phyloP scores from a whole-genome alignment of 2,113 vertebrate species.

The Eonycteris spelaea region DNA sequence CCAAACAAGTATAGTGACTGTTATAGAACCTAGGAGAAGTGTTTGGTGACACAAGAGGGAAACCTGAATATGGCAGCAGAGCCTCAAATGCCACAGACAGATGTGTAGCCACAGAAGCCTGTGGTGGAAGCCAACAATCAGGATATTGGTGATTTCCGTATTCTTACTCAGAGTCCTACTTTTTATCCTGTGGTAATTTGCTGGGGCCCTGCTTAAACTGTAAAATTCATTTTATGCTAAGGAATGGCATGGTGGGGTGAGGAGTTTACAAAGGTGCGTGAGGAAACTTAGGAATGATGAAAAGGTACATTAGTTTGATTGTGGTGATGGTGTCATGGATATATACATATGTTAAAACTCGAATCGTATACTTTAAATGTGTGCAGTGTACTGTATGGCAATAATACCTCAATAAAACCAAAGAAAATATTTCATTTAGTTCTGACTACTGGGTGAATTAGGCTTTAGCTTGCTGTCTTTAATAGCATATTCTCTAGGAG shows the following conservation, averaged over 20 bases:
- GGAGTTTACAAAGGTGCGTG: not conserved
- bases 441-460: not conserved
- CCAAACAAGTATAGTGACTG: not conserved
- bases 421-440: not conserved
- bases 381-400: not conserved
- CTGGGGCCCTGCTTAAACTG: not conserved
- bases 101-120: not conserved
- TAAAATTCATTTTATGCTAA: not conserved
- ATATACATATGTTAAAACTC: not conserved
- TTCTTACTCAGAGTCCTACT: not conserved
- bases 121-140: not conserved
- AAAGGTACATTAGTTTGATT: not conserved
- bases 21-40: not conserved
- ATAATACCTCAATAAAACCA: not conserved
- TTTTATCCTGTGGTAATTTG: not conserved
- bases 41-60: not conserved
- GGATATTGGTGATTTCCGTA: not conserved
- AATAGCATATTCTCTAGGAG: not conserved
- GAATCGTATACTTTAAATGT: not conserved
- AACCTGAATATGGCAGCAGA: not conserved
- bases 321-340: not conserved
- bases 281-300: not conserved
- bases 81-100: not conserved
- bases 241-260: not conserved
- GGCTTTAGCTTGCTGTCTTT: not conserved